Percentiles rank a stretch among this genome's conserved stretches.
Conservation (phyloP, 2,797 vertebrate genomes). For the Myripristis jacobus region DNA sequence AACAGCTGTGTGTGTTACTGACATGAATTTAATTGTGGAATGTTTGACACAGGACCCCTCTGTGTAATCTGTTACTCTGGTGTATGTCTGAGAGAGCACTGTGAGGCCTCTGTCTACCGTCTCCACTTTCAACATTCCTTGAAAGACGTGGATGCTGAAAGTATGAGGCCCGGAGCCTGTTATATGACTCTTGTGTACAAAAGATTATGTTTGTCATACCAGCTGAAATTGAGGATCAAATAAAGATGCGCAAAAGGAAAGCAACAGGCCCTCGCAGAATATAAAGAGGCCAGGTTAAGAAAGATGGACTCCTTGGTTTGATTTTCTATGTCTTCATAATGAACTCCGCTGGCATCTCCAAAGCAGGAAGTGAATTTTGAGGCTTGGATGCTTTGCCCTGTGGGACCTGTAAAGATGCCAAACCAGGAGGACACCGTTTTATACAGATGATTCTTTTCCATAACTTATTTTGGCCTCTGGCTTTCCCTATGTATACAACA, state of each 20-base stretch:
- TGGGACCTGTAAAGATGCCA: too few relatives aligned
- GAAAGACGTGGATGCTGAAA: conserved; percentile 9
- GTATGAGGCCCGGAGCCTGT: neutral
- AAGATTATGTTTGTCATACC: too few relatives aligned
- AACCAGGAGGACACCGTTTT: neutral
- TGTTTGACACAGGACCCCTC: conserved; percentile 33
- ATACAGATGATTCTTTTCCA: neutral
- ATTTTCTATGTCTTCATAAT: too few relatives aligned
- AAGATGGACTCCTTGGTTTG: too few relatives aligned
- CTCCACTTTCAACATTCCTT: conserved; percentile 18
- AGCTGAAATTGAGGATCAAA: too few relatives aligned
- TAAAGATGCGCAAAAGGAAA: neutral
- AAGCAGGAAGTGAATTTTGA: too few relatives aligned
- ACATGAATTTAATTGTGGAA: conserved; percentile 11
- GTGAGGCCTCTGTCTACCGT: conserved; percentile 12
- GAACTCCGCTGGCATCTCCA: too few relatives aligned
- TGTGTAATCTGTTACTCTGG: conserved; percentile 22
- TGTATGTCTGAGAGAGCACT: neutral
- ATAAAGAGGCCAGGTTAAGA: too few relatives aligned
- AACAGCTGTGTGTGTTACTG: neutral
- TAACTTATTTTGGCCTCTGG: neutral
- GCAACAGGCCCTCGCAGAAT: neutral
- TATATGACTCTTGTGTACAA: too few relatives aligned
- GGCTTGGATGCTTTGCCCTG: too few relatives aligned
- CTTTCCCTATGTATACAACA: too few relatives aligned